phyloP scores from a whole-genome alignment of 2,888 invertebrate species.

The Andrena dorsata region DNA sequence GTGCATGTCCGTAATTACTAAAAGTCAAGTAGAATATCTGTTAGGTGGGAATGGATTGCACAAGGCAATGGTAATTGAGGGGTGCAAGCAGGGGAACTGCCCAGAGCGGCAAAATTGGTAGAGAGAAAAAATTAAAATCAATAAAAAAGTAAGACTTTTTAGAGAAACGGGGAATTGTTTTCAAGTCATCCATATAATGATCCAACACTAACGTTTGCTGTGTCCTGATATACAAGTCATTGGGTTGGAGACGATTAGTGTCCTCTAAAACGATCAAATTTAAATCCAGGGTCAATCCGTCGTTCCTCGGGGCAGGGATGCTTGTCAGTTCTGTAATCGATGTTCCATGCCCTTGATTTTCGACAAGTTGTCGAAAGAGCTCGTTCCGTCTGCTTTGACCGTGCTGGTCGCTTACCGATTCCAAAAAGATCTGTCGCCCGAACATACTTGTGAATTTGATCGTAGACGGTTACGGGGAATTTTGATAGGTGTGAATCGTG shows the following conservation, averaged over 20 bases:
- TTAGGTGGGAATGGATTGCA: background rate
- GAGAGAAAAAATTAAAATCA: no score
- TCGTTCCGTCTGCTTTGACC: conserved; percentile 45
- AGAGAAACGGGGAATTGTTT: no score
- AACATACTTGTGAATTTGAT: conserved; percentile 60
- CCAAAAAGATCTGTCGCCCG: conserved; percentile 41
- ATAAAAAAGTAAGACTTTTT: no score
- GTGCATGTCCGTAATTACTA: conserved; percentile 19
- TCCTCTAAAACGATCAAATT: conserved; percentile 58
- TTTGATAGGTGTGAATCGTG: conserved; percentile 26
- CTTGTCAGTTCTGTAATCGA: conserved; percentile 30
- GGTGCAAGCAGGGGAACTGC: no score
- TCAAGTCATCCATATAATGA: no score
- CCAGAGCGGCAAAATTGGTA: no score
- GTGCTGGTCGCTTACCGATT: conserved; percentile 32
- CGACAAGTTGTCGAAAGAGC: conserved; percentile 23
- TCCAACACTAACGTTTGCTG: conserved; percentile 41
- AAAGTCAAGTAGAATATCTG: background rate
- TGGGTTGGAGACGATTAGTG: conserved; percentile 10
- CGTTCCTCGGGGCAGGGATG: conserved; percentile 37
- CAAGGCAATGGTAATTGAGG: no score
- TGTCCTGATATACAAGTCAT: conserved; percentile 1
- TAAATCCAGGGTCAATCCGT: conserved; percentile 47
- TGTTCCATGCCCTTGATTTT: conserved; percentile 29
- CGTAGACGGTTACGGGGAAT: conserved; percentile 40